A percentile compares a stretch with the other conserved stretches of the same genome.
Conservation (phyloP, 2,888 invertebrate genomes). For the Peribatodes rhomboidaria region DNA sequence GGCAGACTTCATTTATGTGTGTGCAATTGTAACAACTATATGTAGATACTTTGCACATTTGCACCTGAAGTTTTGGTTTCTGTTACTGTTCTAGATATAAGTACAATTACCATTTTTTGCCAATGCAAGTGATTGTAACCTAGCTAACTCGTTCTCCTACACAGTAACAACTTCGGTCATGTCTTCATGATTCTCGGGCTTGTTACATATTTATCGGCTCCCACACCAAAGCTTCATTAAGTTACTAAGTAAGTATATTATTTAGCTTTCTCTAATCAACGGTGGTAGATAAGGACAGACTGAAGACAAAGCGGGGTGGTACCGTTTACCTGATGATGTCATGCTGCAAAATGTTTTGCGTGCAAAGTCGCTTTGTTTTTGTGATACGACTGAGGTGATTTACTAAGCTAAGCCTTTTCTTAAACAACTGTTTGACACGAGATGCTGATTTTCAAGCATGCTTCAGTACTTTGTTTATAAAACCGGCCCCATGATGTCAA, state of each 20-base stretch:
- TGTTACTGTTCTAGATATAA: neutral
- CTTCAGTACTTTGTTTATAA: neutral
- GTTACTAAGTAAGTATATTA: conserved; percentile 1
- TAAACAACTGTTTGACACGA: conserved; percentile 37
- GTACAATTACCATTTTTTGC: neutral
- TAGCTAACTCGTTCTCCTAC: conserved; percentile 38
- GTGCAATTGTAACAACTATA: no score
- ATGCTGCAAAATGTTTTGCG: conserved; percentile 42
- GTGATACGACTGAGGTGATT: conserved; percentile 40
- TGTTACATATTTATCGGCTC: conserved; percentile 27
- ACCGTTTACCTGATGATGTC: conserved; percentile 44
- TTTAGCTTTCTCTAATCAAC: conserved; percentile 41
- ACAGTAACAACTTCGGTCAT: conserved; percentile 41
- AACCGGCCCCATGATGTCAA: no score
- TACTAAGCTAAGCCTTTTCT: conserved; percentile 23
- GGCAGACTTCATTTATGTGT: no score
- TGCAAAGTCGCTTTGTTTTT: conserved; percentile 45
- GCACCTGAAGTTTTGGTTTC: neutral
- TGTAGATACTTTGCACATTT: neutral
- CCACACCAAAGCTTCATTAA: conserved; percentile 30
- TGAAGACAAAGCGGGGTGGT: conserved; percentile 26
- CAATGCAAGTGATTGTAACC: neutral
- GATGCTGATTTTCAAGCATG: neutral
- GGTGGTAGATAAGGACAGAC: conserved; percentile 37
- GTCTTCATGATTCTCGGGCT: conserved; percentile 35